Evolutionary conservation across 2,888 invertebrate species (phyloP), one percentile per base, ranked within the genome.

Genomic region (Pristionchus mayeri): DNA sequence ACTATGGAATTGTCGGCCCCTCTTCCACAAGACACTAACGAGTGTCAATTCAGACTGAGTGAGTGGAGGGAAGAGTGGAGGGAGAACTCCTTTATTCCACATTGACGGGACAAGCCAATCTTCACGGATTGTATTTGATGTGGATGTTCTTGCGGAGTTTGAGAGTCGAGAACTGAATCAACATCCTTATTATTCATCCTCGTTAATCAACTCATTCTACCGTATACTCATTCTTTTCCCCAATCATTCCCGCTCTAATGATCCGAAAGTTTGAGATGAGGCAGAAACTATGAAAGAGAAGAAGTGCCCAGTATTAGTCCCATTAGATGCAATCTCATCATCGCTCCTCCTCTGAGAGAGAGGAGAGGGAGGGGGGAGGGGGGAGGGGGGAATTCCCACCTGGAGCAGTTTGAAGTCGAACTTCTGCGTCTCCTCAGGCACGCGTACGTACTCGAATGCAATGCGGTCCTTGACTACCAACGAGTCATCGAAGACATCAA

Each of bases 121-220:
- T 54, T 81, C 75, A 87, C n/a, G 86, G 86, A 71, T 87, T 87
- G 86, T 87, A 87, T 67, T 84, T 67, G 84, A 87, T 84, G 63
- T 48, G 48, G 30, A 87, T 87, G 80, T 87, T 87, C 87, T 87
- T 87, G 9, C 87, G 80, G 1, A 87, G 30, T 44, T 79, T 79
- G 1, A 79, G 37, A 7, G 67, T 67, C 7, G 67, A 67, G 18
- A 67, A 37, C 67, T 67, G 75, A 67, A 67, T 7, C 9, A 4
- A 67, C 3, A 6, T 18, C 9, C 2, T 21, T 67, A 37, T 37
- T 67, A 67, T 34, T 24, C 3, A 7, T 6, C 24, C 7, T 24
- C 11, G 24, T n/a, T n/a, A 57, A 24, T 24, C 3, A 30, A 13
- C 27, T 9, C 57, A 60, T 60, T 13, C 57, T 27, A 60, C 57